Percentiles rank a stretch among this genome's conserved stretches.
These are phyloP conservation scores for Uloborus plumipes DNA, from an alignment of 2,888 invertebrate genomes.

Conservation along the genomic window DNA sequence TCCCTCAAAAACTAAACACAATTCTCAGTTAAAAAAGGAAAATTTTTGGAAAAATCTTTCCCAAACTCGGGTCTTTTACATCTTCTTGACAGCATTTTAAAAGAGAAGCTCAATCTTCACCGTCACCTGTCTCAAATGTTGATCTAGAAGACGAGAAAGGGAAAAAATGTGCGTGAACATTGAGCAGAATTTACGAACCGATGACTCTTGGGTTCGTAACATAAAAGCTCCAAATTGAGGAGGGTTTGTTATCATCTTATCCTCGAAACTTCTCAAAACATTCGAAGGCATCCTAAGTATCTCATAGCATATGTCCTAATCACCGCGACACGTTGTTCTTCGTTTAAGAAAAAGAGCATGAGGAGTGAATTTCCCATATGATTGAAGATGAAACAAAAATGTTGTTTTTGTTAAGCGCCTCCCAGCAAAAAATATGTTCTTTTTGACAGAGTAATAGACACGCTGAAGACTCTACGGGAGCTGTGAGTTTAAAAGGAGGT, in stretches of 20 bases:
- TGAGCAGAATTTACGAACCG: conserved; percentile 37
- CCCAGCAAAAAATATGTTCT: conserved; percentile 31
- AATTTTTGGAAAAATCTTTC: not conserved
- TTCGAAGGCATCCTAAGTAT: conserved; percentile 27
- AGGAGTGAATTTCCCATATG: conserved; percentile 9
- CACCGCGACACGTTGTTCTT: conserved; percentile 23
- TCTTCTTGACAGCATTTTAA: not conserved
- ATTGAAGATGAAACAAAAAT: conserved; percentile 38
- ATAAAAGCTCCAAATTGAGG: conserved; percentile 28
- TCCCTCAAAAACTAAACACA: no score
- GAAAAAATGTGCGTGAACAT: not conserved
- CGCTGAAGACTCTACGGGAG: conserved; percentile 46
- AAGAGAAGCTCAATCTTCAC: no score
- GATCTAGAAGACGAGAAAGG: not conserved
- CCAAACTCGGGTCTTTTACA: not conserved
- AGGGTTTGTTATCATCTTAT: conserved; percentile 6
- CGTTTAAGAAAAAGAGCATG: conserved; percentile 8
- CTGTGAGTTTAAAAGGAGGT: conserved; percentile 31
- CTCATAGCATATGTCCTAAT: conserved; percentile 32
- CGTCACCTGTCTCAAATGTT: no score
- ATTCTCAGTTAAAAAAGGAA: no score
- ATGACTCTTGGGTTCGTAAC: conserved; percentile 34
- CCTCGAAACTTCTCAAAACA: conserved; percentile 26
- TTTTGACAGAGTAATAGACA: conserved; percentile 61
- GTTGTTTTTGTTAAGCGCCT: conserved; percentile 57